Percentiles rank a stretch among this genome's conserved stretches.
These are phyloP conservation scores for Machaerirhynchus nigripectus DNA, from an alignment of 2,113 vertebrate species.

Conservation along the genomic window DNA sequence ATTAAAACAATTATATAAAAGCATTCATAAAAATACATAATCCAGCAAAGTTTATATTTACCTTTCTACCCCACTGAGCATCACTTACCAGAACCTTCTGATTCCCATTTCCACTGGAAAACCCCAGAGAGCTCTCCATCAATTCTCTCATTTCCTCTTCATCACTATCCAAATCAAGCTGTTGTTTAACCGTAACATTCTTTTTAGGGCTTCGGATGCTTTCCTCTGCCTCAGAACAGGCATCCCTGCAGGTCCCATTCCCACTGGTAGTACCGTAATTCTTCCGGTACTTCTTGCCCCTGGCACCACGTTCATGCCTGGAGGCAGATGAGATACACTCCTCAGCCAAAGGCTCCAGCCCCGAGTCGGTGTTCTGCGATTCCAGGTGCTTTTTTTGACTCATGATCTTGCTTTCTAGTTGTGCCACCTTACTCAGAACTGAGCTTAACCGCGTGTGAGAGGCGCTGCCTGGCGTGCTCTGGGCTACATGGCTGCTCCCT, in stretches of 20 bases:
- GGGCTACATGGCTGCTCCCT: accelerated
- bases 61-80: not conserved
- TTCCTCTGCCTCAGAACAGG: not conserved
- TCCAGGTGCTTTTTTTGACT: slow-evolving; percentile 16
- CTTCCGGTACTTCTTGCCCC: slow-evolving; percentile 70
- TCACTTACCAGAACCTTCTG: not conserved
- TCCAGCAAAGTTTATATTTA: not conserved
- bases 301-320: not conserved
- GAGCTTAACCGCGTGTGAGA: slow-evolving; percentile 8
- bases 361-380: not conserved
- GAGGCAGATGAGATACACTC: not conserved
- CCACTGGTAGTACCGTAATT: not conserved
- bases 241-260: accelerated
- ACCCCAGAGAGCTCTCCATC: slow-evolving; percentile 59
- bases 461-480: accelerated
- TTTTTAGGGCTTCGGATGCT: not conserved
- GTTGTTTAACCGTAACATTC: not conserved
- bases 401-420: slow-evolving; percentile 73
- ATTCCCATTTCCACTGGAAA: not conserved
- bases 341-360: not conserved
- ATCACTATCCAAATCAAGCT: slow-evolving; percentile 69
- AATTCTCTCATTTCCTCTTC: slow-evolving; percentile 74
- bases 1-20: not conserved
- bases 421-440: slow-evolving; percentile 66
- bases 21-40: not conserved